These are phyloP conservation scores for Corvus hawaiiensis DNA, from an alignment of 2,113 vertebrate genomes.

Conservation along the genomic window DNA sequence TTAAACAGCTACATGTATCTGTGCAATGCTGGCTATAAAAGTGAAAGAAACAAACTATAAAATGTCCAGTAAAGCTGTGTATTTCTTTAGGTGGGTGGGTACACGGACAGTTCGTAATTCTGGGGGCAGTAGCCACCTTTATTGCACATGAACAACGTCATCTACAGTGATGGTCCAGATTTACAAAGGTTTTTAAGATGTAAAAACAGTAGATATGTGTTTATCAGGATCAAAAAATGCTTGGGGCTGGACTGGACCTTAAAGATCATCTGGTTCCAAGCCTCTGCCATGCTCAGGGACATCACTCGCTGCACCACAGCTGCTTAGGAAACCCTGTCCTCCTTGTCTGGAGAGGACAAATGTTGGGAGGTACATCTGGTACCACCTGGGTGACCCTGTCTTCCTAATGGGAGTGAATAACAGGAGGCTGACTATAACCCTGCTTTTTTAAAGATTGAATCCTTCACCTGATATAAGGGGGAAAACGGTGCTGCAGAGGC, in stretches of 20 bases:
- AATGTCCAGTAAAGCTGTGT: background rate
- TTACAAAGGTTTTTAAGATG: background rate
- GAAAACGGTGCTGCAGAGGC: background rate
- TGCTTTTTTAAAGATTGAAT: background rate
- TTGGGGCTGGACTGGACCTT: background rate
- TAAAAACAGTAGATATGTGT: background rate
- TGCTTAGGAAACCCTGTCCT: background rate
- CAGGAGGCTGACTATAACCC: background rate
- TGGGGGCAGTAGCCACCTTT: background rate
- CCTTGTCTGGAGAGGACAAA: background rate
- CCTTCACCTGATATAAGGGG: background rate
- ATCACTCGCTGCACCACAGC: background rate
- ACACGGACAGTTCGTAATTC: background rate
- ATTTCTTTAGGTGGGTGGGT: background rate
- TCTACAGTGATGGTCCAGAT: background rate
- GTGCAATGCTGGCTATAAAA: slow-evolving; percentile 42
- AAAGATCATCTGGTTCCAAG: background rate
- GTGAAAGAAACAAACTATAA: slow-evolving; percentile 23
- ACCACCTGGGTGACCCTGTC: background rate
- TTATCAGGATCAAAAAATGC: background rate
- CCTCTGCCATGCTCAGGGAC: background rate
- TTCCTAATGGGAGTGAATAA: background rate
- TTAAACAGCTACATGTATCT: slow-evolving; percentile 61
- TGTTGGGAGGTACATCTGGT: rapidly evolving
- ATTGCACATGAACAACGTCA: background rate